phyloP scores from a whole-genome alignment of 2,888 invertebrate species.

The Xiphydria camelus region DNA sequence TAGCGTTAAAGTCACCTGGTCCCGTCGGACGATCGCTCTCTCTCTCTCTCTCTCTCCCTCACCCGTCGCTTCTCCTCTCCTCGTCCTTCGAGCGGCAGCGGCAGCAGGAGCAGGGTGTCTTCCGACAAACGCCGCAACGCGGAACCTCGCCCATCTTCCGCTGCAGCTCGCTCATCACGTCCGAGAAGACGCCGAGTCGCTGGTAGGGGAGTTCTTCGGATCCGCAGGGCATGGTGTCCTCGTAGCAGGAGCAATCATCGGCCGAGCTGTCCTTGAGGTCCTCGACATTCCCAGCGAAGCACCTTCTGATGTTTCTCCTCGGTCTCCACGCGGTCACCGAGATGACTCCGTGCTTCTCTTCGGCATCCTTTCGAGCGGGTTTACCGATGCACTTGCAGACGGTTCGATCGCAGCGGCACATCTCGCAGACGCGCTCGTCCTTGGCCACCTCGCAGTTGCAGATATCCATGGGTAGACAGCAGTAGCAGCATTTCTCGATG shows the following conservation, averaged over 20 bases:
- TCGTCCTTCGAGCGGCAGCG: neutral
- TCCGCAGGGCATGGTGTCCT: slow-evolving; percentile 22
- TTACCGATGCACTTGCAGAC: slow-evolving; percentile 2
- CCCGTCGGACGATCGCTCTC: too few species aligned
- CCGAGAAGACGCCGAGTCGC: slow-evolving; percentile 34
- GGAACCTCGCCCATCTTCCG: slow-evolving; percentile 36
- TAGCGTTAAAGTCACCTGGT: too few species aligned
- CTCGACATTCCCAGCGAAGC: slow-evolving; percentile 29
- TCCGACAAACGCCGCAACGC: slow-evolving; percentile 32
- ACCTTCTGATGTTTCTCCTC: slow-evolving; percentile 26
- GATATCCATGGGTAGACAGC: slow-evolving; percentile 27
- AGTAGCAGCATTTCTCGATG: slow-evolving; percentile 30
- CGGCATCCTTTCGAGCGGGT: slow-evolving; percentile 6
- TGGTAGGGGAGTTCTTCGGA: slow-evolving; percentile 39
- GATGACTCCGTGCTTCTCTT: slow-evolving; percentile 27
- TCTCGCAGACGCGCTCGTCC: too few species aligned
- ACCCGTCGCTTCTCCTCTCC: too few species aligned
- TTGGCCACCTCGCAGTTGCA: slow-evolving; percentile 24
- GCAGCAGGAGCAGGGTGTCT: slow-evolving; percentile 32
- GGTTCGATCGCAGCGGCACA: slow-evolving; percentile 15
- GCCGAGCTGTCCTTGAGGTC: slow-evolving; percentile 17
- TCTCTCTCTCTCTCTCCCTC: too few species aligned
- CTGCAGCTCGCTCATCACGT: slow-evolving; percentile 44
- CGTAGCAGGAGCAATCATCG: slow-evolving; percentile 12
- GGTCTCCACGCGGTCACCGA: slow-evolving; percentile 40